Percentiles rank a stretch among this genome's conserved stretches.
Evolutionary conservation across 2,113 vertebrate species (phyloP).

Genomic region (Arenaria interpres): DNA sequence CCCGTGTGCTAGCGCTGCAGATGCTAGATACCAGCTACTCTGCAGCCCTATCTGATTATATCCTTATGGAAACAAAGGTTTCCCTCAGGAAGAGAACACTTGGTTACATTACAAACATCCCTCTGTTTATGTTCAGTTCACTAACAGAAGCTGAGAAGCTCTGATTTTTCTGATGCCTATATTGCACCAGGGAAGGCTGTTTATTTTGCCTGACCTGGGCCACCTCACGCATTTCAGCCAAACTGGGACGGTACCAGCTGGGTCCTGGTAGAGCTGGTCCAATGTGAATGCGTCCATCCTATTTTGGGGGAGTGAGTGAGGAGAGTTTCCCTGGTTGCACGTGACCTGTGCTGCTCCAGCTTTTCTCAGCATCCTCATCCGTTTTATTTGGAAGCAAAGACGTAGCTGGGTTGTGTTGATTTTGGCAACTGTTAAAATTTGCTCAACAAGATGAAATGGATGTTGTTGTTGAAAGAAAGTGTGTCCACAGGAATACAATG

Average conservation of each 20-base stretch:
- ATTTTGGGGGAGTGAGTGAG: neutral
- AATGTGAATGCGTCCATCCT: rapidly evolving
- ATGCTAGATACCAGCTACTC: neutral
- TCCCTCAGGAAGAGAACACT: neutral
- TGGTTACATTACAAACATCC: neutral
- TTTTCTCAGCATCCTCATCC: neutral
- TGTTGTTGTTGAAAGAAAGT: neutral
- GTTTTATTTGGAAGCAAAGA: neutral
- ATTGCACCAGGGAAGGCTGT: neutral
- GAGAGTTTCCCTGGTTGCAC: neutral
- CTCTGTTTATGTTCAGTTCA: neutral
- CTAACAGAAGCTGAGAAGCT: neutral
- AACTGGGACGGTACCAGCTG: neutral
- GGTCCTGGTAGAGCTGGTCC: neutral
- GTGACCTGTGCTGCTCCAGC: neutral
- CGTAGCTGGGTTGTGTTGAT: neutral
- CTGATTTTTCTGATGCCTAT: neutral
- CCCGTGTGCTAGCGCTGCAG: neutral
- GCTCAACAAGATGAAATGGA: neutral
- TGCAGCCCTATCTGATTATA: neutral
- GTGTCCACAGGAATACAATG: neutral
- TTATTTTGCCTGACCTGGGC: neutral
- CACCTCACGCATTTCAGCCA: neutral
- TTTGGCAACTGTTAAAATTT: neutral
- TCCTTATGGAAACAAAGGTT: neutral